Evolutionary conservation across 2,113 vertebrate genomes (phyloP).

Genomic region (Nothobranchius furzeri): DNA sequence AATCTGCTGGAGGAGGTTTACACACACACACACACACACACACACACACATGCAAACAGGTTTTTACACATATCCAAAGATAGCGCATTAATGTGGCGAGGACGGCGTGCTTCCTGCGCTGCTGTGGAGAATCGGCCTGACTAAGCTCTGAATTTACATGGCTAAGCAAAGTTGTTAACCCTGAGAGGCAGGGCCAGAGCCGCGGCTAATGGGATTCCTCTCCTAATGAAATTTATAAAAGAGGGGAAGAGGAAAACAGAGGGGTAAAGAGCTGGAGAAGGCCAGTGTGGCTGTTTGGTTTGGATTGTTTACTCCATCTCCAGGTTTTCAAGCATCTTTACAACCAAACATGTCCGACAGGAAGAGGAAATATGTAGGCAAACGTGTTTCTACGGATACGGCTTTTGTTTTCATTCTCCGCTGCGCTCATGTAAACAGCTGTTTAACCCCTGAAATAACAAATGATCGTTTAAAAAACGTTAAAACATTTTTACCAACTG

Average conservation of each 20-base stretch:
- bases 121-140: slow-evolving; percentile 78
- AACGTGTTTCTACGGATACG: no score
- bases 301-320: slow-evolving; percentile 6
- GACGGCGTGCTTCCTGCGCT: slow-evolving; percentile 29
- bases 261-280: slow-evolving; percentile 7
- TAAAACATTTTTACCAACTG: no score
- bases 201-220: slow-evolving; percentile 80
- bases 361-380: no score
- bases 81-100: slow-evolving; percentile 64
- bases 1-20: slow-evolving; percentile 70
- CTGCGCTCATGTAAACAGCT: no score
- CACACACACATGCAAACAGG: slow-evolving; percentile 38
- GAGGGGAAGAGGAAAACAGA: slow-evolving; percentile 36
- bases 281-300: not conserved
- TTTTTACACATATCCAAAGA: slow-evolving; percentile 68
- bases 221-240: slow-evolving; percentile 82
- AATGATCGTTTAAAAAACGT: no score
- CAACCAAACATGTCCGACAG: no score
- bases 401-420: no score
- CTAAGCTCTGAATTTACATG: slow-evolving; percentile 85
- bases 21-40: slow-evolving; percentile 30
- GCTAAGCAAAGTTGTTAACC: slow-evolving; percentile 84
- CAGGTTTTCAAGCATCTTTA: no score
- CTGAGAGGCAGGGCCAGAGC: slow-evolving; percentile 72
- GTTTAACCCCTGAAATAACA: no score